Conservation (phyloP, 1,140 invertebrate genomes). For the Chymomyza costata region DNA sequence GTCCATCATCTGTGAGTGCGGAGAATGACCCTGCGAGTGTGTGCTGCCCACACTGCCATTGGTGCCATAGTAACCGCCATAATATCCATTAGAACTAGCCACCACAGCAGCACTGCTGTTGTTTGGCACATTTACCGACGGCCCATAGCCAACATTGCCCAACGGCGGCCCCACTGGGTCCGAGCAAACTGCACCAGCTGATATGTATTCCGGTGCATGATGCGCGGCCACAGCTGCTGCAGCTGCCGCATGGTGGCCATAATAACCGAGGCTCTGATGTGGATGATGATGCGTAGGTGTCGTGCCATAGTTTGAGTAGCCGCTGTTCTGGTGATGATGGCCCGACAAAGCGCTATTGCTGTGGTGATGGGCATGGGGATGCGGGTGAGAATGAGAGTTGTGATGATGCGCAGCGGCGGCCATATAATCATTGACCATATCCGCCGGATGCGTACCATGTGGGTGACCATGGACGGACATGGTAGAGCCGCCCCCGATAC, state of each 20-base stretch:
- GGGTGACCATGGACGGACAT: constrained; percentile 62
- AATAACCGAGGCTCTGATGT: constrained; percentile 66
- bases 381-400: constrained; percentile 64
- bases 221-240: constrained; percentile 51
- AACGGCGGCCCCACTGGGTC: constrained; percentile 24
- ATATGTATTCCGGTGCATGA: constrained; percentile 64
- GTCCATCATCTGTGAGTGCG: constrained; percentile 73
- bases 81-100: constrained; percentile 57
- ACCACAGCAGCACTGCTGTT: constrained; percentile 25
- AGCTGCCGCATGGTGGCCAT: constrained; percentile 50
- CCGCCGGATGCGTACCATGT: constrained; percentile 68
- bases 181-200: constrained; percentile 57
- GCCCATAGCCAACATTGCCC: constrained; percentile 44
- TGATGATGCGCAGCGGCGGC: constrained; percentile 56
- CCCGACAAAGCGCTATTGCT: constrained; percentile 65
- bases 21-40: constrained; percentile 67
- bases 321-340: constrained; percentile 65
- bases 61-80: constrained; percentile 63
- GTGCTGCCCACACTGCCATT: constrained; percentile 72
- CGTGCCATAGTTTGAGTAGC: constrained; percentile 67
- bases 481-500: constrained; percentile 16
- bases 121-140: constrained; percentile 55
- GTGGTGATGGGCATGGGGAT: constrained; percentile 65
- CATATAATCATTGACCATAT: constrained; percentile 74
- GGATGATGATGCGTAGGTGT: constrained; percentile 72